Percentiles rank a stretch among this genome's conserved stretches.
phyloP scores from a whole-genome alignment of 2,888 invertebrate species.

The Apotomis turbidana region DNA sequence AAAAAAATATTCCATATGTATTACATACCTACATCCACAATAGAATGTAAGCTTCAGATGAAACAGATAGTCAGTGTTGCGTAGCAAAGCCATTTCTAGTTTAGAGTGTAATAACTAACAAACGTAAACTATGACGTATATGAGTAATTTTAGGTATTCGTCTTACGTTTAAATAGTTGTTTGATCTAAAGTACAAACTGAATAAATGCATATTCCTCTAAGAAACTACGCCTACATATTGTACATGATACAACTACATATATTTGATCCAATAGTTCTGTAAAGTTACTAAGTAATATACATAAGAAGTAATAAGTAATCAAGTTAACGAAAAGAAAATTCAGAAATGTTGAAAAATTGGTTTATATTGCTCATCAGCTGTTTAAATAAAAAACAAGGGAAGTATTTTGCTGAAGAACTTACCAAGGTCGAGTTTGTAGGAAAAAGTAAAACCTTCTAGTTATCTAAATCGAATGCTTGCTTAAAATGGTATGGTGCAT shows the following conservation, averaged over 20 bases:
- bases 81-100: background rate
- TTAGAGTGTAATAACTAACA: background rate
- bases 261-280: background rate
- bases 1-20: background rate
- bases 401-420: slow-evolving; percentile 1
- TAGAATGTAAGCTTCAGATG: background rate
- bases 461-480: background rate
- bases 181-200: background rate
- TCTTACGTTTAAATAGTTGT: too few relatives aligned
- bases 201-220: background rate
- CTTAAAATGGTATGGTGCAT: background rate
- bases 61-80: background rate
- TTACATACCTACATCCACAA: background rate
- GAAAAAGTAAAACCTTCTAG: background rate
- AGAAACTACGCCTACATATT: background rate
- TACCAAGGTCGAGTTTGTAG: background rate
- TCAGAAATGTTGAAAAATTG: background rate
- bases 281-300: background rate
- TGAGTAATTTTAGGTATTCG: too few relatives aligned
- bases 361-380: slow-evolving; percentile 22
- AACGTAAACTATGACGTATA: too few relatives aligned
- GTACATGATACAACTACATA: background rate
- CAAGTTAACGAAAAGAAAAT: background rate
- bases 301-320: background rate
- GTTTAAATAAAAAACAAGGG: background rate